Percentiles rank a stretch among this genome's conserved stretches.
Conservation (phyloP, 1,140 invertebrate species). For the Mya arenaria region DNA sequence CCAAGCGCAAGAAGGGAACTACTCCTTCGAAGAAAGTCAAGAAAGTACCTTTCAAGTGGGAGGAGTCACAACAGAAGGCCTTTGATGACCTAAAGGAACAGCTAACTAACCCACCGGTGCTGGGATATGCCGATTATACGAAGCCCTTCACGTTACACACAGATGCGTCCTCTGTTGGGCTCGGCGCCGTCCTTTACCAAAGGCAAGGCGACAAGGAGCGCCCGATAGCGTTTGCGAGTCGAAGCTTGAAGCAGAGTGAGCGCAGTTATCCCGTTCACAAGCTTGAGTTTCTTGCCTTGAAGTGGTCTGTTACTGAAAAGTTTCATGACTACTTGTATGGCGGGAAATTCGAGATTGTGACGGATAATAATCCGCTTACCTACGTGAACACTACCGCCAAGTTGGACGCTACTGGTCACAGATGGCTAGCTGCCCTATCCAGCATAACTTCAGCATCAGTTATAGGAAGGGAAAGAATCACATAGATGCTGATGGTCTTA, state of each 20-base stretch:
- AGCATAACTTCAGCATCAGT: slow-evolving; percentile 28
- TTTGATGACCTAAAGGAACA: slow-evolving; percentile 55
- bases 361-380: slow-evolving; percentile 41
- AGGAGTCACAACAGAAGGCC: slow-evolving; percentile 29
- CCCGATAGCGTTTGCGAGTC: slow-evolving; percentile 50
- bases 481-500: slow-evolving; percentile 32
- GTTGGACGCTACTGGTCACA: slow-evolving; percentile 33
- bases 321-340: slow-evolving; percentile 55
- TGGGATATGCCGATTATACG: slow-evolving; percentile 57
- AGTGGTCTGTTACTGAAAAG: too few species aligned
- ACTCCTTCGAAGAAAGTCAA: slow-evolving; percentile 52
- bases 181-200: slow-evolving; percentile 70
- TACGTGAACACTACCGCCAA: slow-evolving; percentile 33
- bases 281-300: too few species aligned
- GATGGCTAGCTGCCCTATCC: slow-evolving; percentile 35
- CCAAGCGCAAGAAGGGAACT: slow-evolving; percentile 44
- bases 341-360: slow-evolving; percentile 1
- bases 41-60: not conserved
- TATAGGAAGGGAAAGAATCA: slow-evolving; percentile 7
- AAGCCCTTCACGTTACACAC: slow-evolving; percentile 61
- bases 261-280: too few species aligned
- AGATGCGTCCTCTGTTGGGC: slow-evolving; percentile 53
- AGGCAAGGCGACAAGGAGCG: slow-evolving; percentile 49
- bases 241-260: not conserved
- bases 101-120: slow-evolving; percentile 55